Conservation (phyloP, 2,113 vertebrate species). For the Chaenogobius annularis region DNA sequence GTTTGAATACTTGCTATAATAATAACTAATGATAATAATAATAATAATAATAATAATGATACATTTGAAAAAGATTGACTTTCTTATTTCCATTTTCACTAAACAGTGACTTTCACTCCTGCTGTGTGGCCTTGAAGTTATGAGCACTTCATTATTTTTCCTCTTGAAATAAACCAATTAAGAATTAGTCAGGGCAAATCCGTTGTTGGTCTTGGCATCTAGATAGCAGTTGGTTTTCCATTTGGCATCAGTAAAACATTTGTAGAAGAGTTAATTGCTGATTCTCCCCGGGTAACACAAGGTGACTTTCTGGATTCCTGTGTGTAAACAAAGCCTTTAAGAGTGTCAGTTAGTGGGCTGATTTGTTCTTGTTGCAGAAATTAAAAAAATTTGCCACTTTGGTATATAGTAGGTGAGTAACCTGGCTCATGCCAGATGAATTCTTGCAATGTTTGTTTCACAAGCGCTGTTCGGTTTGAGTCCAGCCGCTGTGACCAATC, state of each 20-base stretch:
- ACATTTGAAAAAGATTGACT: too few species aligned
- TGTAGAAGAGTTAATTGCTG: not conserved
- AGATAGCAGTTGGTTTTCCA: not conserved
- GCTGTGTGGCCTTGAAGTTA: not conserved
- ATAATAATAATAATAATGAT: too few species aligned
- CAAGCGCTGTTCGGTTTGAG: too few species aligned
- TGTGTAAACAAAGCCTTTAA: not conserved
- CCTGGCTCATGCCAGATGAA: too few species aligned
- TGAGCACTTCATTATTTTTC: conserved; percentile 3
- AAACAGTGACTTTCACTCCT: not conserved
- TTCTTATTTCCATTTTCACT: not conserved
- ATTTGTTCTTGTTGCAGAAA: not conserved
- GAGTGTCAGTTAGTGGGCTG: not conserved
- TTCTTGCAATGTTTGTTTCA: too few species aligned
- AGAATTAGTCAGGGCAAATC: conserved; percentile 5
- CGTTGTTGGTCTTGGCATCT: not conserved
- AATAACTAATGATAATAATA: too few species aligned
- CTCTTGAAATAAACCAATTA: conserved; percentile 5
- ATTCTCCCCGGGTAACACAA: not conserved
- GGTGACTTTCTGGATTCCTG: not conserved
- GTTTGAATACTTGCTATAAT: too few species aligned
- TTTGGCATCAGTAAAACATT: not conserved
- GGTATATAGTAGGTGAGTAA: too few species aligned
- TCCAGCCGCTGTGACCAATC: too few species aligned
- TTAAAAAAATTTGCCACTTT: too few species aligned